A percentile compares a stretch with the other conserved stretches of the same genome.
Conservation (phyloP, 2,888 invertebrate species). For the Cancer borealis region DNA sequence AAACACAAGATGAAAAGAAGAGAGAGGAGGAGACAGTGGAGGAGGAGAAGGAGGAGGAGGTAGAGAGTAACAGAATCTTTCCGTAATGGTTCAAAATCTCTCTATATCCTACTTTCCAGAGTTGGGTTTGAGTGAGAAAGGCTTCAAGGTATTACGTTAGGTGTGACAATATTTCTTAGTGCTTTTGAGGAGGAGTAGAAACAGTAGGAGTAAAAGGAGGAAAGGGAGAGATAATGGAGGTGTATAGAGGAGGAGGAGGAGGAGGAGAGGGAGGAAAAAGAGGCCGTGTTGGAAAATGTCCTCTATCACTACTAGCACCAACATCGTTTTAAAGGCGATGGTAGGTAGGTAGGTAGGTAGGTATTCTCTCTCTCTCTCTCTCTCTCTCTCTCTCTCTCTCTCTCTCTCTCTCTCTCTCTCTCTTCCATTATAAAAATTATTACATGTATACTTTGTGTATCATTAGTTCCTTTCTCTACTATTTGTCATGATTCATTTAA, state of each 20-base stretch:
- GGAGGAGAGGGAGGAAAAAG: background rate
- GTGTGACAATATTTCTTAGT: too few species aligned
- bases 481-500: too few species aligned
- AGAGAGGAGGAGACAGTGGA: background rate
- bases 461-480: too few species aligned
- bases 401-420: too few species aligned
- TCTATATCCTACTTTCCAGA: background rate
- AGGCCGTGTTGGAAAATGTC: background rate
- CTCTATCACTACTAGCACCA: background rate
- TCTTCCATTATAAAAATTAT: too few species aligned
- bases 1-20: background rate
- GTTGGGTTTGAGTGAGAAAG: too few species aligned
- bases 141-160: too few species aligned
- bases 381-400: constrained; percentile 20
- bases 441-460: too few species aligned
- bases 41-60: background rate
- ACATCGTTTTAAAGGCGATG: background rate
- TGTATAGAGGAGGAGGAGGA: background rate
- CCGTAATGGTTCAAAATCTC: background rate
- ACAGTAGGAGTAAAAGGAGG: background rate
- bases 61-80: background rate
- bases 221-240: background rate
- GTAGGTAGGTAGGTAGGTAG: background rate
- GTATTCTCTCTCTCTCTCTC: constrained; percentile 9
- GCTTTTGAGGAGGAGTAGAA: background rate